Evolutionary conservation across 2,888 invertebrate species (phyloP), one percentile per base, ranked within the genome.

Genomic region (Chouioia cunea): DNA sequence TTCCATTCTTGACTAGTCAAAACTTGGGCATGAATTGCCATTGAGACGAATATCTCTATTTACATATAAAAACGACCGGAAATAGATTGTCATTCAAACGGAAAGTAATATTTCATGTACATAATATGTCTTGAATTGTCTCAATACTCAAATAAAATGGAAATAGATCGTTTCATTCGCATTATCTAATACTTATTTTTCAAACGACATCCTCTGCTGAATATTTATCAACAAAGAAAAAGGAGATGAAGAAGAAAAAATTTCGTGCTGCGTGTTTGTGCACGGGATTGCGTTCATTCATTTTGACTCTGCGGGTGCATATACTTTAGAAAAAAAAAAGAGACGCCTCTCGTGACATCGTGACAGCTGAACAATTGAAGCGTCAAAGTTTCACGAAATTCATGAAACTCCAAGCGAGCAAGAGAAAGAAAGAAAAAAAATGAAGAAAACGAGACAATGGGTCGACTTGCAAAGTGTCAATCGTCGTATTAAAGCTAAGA

Each of bases 401-500:
- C 65, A 44, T 16, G 44, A 57, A 62, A 27, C 20, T 57, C 50
- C 20, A 44, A 23, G 50, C 36, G 48, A 56, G 27, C 15, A 1
- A 27, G n/a, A 52, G 43, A 48, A 44, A 66, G 46, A 54, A 46
- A 20, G 46, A 47, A 53, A 58, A 52, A 23, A 67, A 47, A 59
- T 36, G 59, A 59, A 43, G 63, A 66, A 36, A 48, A 46, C 36
- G 54, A 62, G 54, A 74, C 68, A 70, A 60, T 71, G 71, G 59
- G 57, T 60, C 64, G 65, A 65, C 54, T 65, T 36, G 63, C 70
- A 73, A 75, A 76, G 76, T 77, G 77, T 73, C 76, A 77, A 77
- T 67, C 67, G 67, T 53, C 67, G 67, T 54, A 65, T 65, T 65
- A 58, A 56, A 22, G 15, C 44, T 22, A 36, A 15, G 48, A 4